phyloP scores from a whole-genome alignment of 2,888 invertebrate genomes.

The Endotricha flammealis region DNA sequence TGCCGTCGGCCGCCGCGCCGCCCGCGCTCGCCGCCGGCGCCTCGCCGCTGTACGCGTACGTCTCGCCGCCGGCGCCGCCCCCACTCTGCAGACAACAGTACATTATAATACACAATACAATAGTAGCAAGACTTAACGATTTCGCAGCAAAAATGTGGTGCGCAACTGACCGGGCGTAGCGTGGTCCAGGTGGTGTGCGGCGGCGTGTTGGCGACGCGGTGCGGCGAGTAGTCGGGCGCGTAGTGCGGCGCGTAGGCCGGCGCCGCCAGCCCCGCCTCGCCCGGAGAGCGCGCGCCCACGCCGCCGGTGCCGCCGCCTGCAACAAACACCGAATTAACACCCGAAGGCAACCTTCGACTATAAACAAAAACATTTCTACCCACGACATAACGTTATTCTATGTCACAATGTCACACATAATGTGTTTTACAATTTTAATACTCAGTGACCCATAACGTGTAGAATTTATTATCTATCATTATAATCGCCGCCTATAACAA shows the following conservation, averaged over 20 bases:
- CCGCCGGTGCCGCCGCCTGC: slow-evolving; percentile 33
- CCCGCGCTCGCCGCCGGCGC: slow-evolving; percentile 82
- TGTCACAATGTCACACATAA: no score
- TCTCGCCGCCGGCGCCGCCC: slow-evolving; percentile 89
- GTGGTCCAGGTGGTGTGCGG: slow-evolving; percentile 73
- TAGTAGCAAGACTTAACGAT: slow-evolving; percentile 74
- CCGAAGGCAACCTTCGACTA: no score
- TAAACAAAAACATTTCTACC: no score
- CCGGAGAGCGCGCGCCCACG: slow-evolving; percentile 43
- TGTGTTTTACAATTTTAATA: no score
- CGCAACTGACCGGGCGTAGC: slow-evolving; percentile 37
- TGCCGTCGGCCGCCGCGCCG: slow-evolving; percentile 60
- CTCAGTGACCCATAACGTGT: no score
- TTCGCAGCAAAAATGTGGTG: slow-evolving; percentile 18
- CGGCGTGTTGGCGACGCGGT: slow-evolving; percentile 65
- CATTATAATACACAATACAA: slow-evolving; percentile 80
- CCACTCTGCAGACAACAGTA: slow-evolving; percentile 90
- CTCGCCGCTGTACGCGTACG: slow-evolving; percentile 96
- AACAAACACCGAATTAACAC: not conserved
- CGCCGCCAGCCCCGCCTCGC: slow-evolving; percentile 75
- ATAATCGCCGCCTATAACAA: no score
- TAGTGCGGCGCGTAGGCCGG: slow-evolving; percentile 77
- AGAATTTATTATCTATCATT: no score
- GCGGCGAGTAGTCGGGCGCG: slow-evolving; percentile 71
- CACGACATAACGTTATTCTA: no score